A percentile compares a stretch with the other conserved stretches of the same genome.
Evolutionary conservation across 1,140 invertebrate species (phyloP).

Genomic region (Apocrypta bakeri): DNA sequence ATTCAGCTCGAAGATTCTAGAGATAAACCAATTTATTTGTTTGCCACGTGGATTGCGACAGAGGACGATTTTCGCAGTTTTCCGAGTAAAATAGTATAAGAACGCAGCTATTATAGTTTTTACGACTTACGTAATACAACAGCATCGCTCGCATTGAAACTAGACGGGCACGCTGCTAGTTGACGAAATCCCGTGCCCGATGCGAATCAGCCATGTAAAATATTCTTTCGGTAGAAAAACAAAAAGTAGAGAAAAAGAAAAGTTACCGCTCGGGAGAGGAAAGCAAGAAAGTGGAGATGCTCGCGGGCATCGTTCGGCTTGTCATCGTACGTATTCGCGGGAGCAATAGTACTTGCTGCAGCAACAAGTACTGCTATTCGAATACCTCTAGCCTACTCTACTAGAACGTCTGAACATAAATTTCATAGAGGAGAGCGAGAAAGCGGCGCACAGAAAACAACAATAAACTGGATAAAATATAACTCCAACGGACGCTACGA

Average conservation of each 20-base stretch:
- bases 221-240: neutral
- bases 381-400: neutral
- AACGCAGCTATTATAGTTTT: neutral
- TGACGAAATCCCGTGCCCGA: neutral
- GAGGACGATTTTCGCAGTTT: neutral
- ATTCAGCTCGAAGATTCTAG: neutral
- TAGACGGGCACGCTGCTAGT: neutral
- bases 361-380: neutral
- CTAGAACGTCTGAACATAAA: neutral
- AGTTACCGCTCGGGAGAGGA: neutral
- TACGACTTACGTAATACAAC: neutral
- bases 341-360: neutral
- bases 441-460: neutral
- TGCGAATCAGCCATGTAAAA: neutral
- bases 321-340: conserved; percentile 3
- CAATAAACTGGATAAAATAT: conserved; percentile 41
- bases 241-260: neutral
- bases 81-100: neutral
- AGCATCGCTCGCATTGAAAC: neutral
- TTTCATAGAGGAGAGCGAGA: conserved; percentile 2
- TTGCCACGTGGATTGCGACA: neutral
- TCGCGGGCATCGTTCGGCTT: neutral
- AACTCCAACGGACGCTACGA: neutral
- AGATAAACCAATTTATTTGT: neutral
- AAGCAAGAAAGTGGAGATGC: conserved; percentile 5